Base-by-base conservation (phyloP, 2,797 vertebrate species). In the Centroberyx gerrardi region DNA sequence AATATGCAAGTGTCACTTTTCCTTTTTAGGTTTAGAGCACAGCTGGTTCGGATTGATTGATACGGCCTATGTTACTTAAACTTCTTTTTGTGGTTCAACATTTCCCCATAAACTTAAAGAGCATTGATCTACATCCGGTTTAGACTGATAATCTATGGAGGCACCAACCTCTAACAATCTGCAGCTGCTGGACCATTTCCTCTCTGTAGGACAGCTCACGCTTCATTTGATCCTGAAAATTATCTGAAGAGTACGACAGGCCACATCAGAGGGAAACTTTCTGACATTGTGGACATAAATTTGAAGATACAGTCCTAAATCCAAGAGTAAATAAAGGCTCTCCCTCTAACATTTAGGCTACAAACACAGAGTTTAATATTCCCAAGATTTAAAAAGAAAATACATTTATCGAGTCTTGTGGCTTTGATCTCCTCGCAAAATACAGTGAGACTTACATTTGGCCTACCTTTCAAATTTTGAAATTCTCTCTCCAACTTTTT, bases 151-250 rank as follows among this genome's bases (percentile, higher is more conserved):
- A 67, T 80, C 51, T 76, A 62, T 62, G 44, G n/a, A 84, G 64
- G 67, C 78, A 93, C 95, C 90, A 81, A 99, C 98, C 98, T 96
- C 98, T 94, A 84, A 99, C 98, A 91, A 99, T 99, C 93, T 99
- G 98, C 87, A 99, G 96, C 94, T 99, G 98, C 91, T 99, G 97
- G 80, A 99, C 98, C 98, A 99, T 99, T 87, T 99, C 98, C 88
- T 99, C 98, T 86, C 98, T 95, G 91, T 99, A 99, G 81, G 98
- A 98, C 93, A 99, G 95, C 94, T 99, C 98, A 75, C 98, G 95
- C 93, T 99, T 99, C 98, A 99, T 99, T 95, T 99, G 98, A 93
- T 99, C 98, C 95, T 99, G 98, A 93, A 98, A 99, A 96, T 99
- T 98, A 96, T 99, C 98, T 99, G 96, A 78, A 85, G 92, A 91